phyloP scores from a whole-genome alignment of 2,888 invertebrate genomes.

The Drosophila multiciliata region DNA sequence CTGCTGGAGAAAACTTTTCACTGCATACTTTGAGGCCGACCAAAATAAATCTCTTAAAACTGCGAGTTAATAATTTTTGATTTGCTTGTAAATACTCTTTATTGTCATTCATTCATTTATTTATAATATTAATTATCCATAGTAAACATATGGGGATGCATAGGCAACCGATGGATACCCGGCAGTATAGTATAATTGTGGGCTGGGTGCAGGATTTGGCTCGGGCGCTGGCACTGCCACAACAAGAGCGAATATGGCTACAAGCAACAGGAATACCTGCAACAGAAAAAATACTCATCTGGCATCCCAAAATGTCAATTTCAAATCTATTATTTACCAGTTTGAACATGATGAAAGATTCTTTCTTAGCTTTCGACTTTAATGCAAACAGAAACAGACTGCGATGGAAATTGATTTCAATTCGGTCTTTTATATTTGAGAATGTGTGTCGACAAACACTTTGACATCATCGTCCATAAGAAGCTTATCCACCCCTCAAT shows the following conservation, averaged over 20 bases:
- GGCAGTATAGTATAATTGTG: conserved; percentile 68
- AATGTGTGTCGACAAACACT: conserved; percentile 28
- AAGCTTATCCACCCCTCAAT: conserved; percentile 29
- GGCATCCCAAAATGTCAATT: not conserved
- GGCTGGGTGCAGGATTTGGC: conserved; percentile 68
- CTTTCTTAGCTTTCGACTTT: conserved; percentile 25
- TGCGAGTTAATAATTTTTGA: not conserved
- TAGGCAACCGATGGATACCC: conserved; percentile 66
- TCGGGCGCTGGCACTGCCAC: conserved; percentile 62
- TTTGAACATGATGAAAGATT: conserved; percentile 55
- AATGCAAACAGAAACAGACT: conserved; percentile 53
- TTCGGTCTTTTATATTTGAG: conserved; percentile 56
- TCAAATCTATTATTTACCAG: conserved; percentile 47
- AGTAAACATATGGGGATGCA: conserved; percentile 70
- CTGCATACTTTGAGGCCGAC: not conserved
- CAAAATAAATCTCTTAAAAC: not conserved
- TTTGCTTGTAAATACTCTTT: conserved; percentile 5
- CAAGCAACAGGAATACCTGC: conserved; percentile 61
- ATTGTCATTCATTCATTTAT: conserved; percentile 22
- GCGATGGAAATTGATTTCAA: conserved; percentile 31
- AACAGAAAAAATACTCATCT: not conserved
- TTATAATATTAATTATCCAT: conserved; percentile 54
- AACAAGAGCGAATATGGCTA: conserved; percentile 54
- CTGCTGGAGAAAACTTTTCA: no score
- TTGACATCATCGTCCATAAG: conserved; percentile 45